phyloP scores from a whole-genome alignment of 2,888 invertebrate genomes.

The Emmelina monodactyla region DNA sequence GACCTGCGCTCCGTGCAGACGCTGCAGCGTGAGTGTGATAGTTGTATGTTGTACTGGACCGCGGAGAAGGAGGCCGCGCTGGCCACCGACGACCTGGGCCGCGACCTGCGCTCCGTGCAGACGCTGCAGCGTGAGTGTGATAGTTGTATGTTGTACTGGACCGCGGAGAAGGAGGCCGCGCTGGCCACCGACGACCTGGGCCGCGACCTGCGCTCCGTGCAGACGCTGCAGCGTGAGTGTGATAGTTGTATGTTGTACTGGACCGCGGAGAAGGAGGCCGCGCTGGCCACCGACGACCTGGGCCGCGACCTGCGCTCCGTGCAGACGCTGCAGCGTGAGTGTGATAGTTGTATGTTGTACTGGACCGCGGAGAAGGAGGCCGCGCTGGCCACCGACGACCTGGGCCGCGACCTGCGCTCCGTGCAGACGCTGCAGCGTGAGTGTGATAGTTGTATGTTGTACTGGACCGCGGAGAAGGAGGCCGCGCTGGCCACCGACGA shows the following conservation, averaged over 20 bases:
- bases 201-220: slow-evolving; percentile 95
- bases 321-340: slow-evolving; percentile 88
- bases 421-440: slow-evolving; percentile 94
- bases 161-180: slow-evolving; percentile 97
- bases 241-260: slow-evolving; percentile 68
- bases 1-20: not conserved
- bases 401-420: slow-evolving; percentile 94
- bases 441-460: not conserved
- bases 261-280: slow-evolving; percentile 98
- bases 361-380: slow-evolving; percentile 99
- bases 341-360: slow-evolving; percentile 44
- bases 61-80: not conserved
- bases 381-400: slow-evolving; percentile 93
- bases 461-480: not conserved
- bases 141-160: slow-evolving; percentile 76
- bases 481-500: not conserved
- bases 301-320: slow-evolving; percentile 97
- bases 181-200: slow-evolving; percentile 95
- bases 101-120: not conserved
- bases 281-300: slow-evolving; percentile 92
- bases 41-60: not conserved
- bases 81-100: not conserved
- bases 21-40: not conserved
- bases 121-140: not conserved
- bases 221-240: slow-evolving; percentile 84